Evolutionary conservation across 35 echinoderm and acorn worm species (phyloP), one percentile per base, ranked within the genome.

Genomic region (Chiridota heheva): DNA sequence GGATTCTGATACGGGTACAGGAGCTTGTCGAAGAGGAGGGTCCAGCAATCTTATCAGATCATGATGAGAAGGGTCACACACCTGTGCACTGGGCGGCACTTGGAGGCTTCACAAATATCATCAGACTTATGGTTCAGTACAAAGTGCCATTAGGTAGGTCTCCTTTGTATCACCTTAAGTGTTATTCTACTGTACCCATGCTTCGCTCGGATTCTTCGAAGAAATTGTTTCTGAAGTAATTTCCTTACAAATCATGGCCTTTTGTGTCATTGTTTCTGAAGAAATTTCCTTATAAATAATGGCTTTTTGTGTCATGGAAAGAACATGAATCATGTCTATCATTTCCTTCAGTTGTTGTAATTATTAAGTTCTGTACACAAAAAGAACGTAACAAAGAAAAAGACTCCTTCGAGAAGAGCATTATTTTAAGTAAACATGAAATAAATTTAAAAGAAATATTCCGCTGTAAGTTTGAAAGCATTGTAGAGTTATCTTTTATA

Each of bases 1-100:
- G 93, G 18, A 87, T 77, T 69, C 42, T 96, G 45, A 87, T 87
- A 57, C 72, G 93, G 40, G 93, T 96, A 2, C 93, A 96, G 53
- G 88, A 96, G 48, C 60, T 96, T 5, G 78, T 96, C 12, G 93
- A 96, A 69, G 67, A 77, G 47, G 88, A 96, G 80, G 93, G 93
- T 18, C 93, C 93, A 27, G 89, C 77, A 46, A 29, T 96, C 20
- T 77, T 96, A 31, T 60, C 37, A 40, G 88, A 91, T 27, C 76
- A 67, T 61, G 93, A 91, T 88, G 93, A 91, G 28, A 91, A 97
- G 63, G 93, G 93, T 10, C 88, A 97, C 57, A 91, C 88, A 25
- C 93, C 93, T 40, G 84, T 97, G 17, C 93, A 97, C 73, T 97
- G 93, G 93, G 93, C 93, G 3, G 85, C 89, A 2, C 73, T 97